A percentile compares a stretch with the other conserved stretches of the same genome.
phyloP scores from a whole-genome alignment of 2,113 vertebrate species.

The Ellobius talpinus region DNA sequence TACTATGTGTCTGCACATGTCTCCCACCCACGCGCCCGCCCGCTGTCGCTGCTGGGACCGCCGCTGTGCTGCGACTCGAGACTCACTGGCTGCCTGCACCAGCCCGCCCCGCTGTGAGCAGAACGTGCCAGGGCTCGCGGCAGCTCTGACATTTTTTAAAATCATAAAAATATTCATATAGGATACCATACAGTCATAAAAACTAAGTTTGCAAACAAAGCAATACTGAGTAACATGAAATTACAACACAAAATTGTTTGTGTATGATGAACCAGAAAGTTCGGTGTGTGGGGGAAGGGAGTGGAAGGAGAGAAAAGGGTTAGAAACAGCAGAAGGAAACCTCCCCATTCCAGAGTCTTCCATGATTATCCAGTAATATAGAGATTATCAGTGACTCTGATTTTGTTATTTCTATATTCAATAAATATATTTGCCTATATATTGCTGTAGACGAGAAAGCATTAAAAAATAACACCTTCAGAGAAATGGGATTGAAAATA shows the following conservation, averaged over 20 bases:
- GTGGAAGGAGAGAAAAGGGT: background rate
- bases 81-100: no score
- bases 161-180: background rate
- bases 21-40: no score
- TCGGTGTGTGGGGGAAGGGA: background rate
- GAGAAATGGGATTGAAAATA: background rate
- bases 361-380: background rate
- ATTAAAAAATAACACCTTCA: background rate
- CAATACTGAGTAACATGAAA: background rate
- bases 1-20: no score
- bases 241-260: background rate
- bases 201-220: background rate
- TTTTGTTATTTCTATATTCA: conserved; percentile 23
- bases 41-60: no score
- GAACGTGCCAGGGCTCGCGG: no score
- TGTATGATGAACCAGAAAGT: background rate
- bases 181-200: background rate
- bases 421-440: background rate
- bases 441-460: background rate
- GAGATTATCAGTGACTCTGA: background rate
- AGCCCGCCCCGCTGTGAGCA: no score
- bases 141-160: no score
- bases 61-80: no score
- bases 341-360: background rate
- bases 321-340: conserved; percentile 21